Evolutionary conservation across 2,888 invertebrate genomes (phyloP), one percentile per base, ranked within the genome.

Genomic region (Leucophenga maculata): DNA sequence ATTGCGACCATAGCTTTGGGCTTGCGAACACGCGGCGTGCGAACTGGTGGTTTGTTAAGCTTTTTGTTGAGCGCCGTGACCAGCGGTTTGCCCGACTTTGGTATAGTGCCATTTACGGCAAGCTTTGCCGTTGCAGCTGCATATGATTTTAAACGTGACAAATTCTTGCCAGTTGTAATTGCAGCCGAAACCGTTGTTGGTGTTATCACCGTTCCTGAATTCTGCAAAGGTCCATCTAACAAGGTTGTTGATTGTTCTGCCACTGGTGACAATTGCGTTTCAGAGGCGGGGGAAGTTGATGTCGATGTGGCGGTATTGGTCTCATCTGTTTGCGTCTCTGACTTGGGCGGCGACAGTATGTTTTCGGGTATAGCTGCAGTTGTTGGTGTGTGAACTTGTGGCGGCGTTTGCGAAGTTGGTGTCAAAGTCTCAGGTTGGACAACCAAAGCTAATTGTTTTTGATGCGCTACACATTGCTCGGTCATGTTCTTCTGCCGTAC

Each of bases 1-100:
- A 91, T 90, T 50, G 91, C 89, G 55, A 90, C 80, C 11, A 16
- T 64, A 4, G 89, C 88, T 73, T 88, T 88, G 14, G 90, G 90
- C 68, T 87, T 87, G 46, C 87, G 82, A 65, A 90, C 76, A 39
- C 85, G 83, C 26, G 82, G 81, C 8, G 86, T 74, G 66, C 86
- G 82, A 20, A 83, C 78, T 74, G 67, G 78, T 26, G 78, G 69
- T 57, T 87, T 87, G 59, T 86, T 88, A 22, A 85, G 65, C 76
- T 87, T 89, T 70, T 87, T 88, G 68, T 82, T 88, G 70, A 87
- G 82, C 16, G 86, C 83, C 59, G 87, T 77, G 72, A 87, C 83
- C 11, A 86, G 76, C 2, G 88, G 88, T 69, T 89, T 89, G 20
- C 88, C 88, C 48, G 88, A 84, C 77, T 87, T 88, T 72, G 88